Base-by-base conservation (phyloP, 1,140 invertebrate genomes). In the Eumaeus atala region DNA sequence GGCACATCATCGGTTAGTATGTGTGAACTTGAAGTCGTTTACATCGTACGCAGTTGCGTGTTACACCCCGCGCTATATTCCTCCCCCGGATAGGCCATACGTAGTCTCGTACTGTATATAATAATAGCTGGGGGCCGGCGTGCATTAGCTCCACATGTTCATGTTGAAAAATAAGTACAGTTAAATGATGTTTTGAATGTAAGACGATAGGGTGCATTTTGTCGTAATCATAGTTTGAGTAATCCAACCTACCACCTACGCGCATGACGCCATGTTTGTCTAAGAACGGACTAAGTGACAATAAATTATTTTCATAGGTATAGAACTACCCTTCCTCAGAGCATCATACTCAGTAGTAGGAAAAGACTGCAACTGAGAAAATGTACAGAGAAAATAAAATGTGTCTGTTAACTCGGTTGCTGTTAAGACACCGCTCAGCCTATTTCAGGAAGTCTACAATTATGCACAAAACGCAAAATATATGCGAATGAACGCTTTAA, bases 221-320 rank as follows among this genome's bases (percentile, higher is more conserved):
- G 34, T 33, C 11, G 53, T 44, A 16, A 35, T 9, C 10, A 48
- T 48, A 35, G 8, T 54, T 5, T 5, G 38, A 35, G 28, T 9
- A 21, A 6, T 35, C 42, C 10, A 18, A 21, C 10, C 42, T 33
- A 17, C 40, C 38, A 40, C 21, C 37, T 33, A 17, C 51, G 7
- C 51, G 37, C 11, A 54, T 42, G 33, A 49, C 42, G 44, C n/a
- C 17, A 17, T 14, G 9, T 18, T 68, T 7, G 60, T 80, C 76
- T 12, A 88, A 11, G 56, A 87, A 87, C 34, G 77, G 75, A 44
- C 48, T 63, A 11, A 60, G 14, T 11, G 9, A 14, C 10, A 58
- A 17, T 11, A 67, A 14, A 48, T 34, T 56, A 35, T 40, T 56
- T 21, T 59, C 60, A 0, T 51, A 28, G 48, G 34, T 28, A 61